Evolutionary conservation across 2,888 invertebrate species (phyloP).

Genomic region (Lamproptera curius): DNA sequence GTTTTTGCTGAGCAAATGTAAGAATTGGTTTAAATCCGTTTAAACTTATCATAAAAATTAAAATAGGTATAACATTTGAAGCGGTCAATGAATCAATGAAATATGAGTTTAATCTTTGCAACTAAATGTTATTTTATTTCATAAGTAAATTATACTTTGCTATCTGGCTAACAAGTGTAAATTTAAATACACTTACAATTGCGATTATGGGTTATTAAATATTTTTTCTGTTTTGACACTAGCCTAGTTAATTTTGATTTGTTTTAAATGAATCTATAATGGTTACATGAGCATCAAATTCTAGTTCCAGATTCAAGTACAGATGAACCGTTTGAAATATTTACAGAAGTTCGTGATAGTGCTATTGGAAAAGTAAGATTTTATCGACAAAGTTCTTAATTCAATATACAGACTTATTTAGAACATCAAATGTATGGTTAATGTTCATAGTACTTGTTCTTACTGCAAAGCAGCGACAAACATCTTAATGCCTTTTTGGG

Average conservation of each 20-base stretch:
- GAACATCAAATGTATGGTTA: too few species aligned
- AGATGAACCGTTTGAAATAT: constrained; percentile 55
- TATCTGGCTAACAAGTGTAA: not conserved
- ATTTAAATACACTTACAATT: not conserved
- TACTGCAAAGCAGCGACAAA: too few species aligned
- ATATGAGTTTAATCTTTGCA: not conserved
- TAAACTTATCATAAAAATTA: too few species aligned
- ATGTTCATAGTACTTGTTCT: too few species aligned
- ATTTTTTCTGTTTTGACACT: not conserved
- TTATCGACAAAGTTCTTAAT: too few species aligned
- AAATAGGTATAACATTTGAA: too few species aligned
- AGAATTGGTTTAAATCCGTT: constrained; percentile 30
- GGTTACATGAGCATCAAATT: too few species aligned
- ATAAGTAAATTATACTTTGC: not conserved
- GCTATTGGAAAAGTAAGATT: constrained; percentile 62
- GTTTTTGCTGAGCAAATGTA: constrained; percentile 75
- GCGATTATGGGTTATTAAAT: not conserved
- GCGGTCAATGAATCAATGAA: too few species aligned
- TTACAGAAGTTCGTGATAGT: constrained; percentile 58
- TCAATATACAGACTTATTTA: too few species aligned
- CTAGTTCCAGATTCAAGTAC: constrained; percentile 62
- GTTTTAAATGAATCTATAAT: constrained; percentile 8
- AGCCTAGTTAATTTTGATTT: not conserved
- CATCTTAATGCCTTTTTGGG: too few species aligned
- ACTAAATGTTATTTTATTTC: not conserved